A percentile compares a stretch with the other conserved stretches of the same genome.
Evolutionary conservation across 2,888 invertebrate species (phyloP).

Genomic region (Nasonovia ribisnigri): DNA sequence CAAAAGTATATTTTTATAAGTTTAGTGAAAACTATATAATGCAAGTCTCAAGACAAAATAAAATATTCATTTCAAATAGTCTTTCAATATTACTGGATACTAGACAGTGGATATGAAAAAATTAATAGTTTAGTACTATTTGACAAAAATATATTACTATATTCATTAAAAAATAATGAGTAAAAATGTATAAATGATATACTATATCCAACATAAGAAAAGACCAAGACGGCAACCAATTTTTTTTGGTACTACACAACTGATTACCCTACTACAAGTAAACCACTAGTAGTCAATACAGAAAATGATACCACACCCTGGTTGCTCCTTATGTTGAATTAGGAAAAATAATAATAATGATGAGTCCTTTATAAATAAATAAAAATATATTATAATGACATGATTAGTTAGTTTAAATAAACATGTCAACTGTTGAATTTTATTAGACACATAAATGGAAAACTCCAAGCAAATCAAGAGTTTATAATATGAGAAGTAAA

Average conservation of each 20-base stretch:
- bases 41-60: neutral
- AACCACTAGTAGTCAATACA: neutral
- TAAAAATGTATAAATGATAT: neutral
- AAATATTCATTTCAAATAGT: neutral
- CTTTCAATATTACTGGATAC: neutral
- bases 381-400: too few species aligned
- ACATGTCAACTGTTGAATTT: neutral
- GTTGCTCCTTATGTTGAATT: too few species aligned
- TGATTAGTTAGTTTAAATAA: neutral
- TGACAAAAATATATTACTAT: neutral
- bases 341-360: neutral
- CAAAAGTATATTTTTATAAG: neutral
- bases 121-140: neutral
- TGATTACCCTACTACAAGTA: neutral
- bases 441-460: neutral
- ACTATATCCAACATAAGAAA: neutral
- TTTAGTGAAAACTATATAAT: neutral
- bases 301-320: neutral
- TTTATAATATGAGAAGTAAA: constrained; percentile 66
- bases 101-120: neutral
- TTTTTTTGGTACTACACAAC: neutral
- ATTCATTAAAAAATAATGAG: neutral
- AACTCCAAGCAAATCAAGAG: neutral
- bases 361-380: neutral
- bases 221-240: fast-evolving